Evolutionary conservation across 1,140 invertebrate genomes (phyloP), one percentile per base, ranked within the genome.

Genomic region (Meloidogyne hapla): DNA sequence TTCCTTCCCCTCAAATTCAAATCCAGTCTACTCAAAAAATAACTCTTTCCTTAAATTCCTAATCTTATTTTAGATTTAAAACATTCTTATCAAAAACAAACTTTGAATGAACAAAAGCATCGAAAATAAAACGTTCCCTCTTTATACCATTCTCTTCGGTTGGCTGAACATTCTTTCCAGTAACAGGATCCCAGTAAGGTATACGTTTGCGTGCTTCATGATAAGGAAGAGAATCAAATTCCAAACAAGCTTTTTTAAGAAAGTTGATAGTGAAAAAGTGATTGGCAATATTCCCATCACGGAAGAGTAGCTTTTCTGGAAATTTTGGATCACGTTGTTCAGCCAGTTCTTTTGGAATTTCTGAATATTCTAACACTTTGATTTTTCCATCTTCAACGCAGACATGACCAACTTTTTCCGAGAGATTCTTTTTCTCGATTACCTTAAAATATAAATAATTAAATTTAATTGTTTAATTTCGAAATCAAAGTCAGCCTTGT

Each of bases 41-140:
- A 4, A 33, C 33, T 0, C 33, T 33, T 33, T 8, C 33, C 33
- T 33, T 33, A 33, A 33, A 33, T 33, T 0, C 33, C 33, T 0
- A 33, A 33, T 33, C 33, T 0, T 33, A 33, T 33, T 33, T 8
- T 33, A 33, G 9, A 33, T 0, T 6, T 6, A 33, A 33, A 21
- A 63, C 9, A 26, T 23, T 26, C 9, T 63, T 8, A 66, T 28
- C 4, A 28, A 28, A 66, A 25, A 38, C 89, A 88, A 88, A 91
- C 88, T 93, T 91, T 0, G 94, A 91, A 88, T 94, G 96, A 83
- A 93, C 92, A 87, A 99, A 98, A 0, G 98, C 95, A 89, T 99
- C 97, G 87, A 99, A 99, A 2, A 99, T 92, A 88, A 99, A 99
- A 89, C 99, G 99, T 84, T 99, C 97, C 87, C 98, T 93, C 90